These are phyloP conservation scores for Rousettus madagascariensis DNA, from an alignment of 2,797 vertebrate species.

Conservation along the genomic window DNA sequence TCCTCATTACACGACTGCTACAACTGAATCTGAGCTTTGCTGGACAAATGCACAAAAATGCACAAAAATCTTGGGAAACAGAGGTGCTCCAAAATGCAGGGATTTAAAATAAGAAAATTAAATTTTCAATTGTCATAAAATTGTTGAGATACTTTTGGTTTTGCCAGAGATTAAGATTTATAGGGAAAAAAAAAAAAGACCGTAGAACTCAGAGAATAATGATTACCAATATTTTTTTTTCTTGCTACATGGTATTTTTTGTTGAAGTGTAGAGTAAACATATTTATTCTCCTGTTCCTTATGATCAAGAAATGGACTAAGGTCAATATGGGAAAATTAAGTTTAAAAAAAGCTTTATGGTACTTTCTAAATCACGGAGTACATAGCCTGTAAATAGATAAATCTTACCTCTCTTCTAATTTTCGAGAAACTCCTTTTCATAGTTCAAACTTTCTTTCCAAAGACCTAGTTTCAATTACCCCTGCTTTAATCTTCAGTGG, in stretches of 20 bases:
- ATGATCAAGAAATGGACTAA: background rate
- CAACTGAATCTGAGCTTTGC: background rate
- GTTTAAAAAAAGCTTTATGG: background rate
- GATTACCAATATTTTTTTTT: background rate
- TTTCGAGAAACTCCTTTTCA: conserved; percentile 69
- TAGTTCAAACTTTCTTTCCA: conserved; percentile 74
- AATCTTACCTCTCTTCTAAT: conserved; percentile 58
- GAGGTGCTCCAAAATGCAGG: background rate
- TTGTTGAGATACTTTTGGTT: background rate
- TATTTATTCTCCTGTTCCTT: background rate
- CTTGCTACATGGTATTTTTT: background rate
- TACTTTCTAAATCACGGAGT: background rate
- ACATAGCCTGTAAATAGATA: background rate
- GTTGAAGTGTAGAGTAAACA: background rate
- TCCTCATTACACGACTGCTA: background rate
- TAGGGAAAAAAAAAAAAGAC: background rate
- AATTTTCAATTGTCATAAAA: background rate
- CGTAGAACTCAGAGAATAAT: background rate
- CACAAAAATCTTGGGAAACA: background rate
- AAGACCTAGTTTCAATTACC: conserved; percentile 76
- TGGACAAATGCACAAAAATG: background rate
- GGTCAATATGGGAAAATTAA: background rate
- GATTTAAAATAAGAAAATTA: background rate
- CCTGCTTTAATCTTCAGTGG: conserved; percentile 77
- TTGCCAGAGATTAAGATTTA: background rate